Conservation (phyloP, 64 coral and sea anemone genomes). For the Stichodactyla mertensii region DNA sequence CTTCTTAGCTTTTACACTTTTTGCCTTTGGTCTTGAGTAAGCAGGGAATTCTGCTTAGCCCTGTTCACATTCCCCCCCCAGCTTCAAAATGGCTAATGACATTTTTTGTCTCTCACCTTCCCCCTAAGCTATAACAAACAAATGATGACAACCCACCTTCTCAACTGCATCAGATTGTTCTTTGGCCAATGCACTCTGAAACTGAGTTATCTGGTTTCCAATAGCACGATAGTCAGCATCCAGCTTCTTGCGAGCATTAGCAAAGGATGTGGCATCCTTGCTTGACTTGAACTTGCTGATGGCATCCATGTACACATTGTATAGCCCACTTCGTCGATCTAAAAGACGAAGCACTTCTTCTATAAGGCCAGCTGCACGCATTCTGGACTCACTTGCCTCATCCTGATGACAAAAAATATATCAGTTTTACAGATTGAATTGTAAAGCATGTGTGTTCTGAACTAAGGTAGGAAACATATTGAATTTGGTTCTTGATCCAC, state of each 20-base stretch:
- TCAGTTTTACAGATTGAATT: too few species aligned
- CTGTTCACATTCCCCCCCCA: too few species aligned
- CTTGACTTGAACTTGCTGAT: slow-evolving; percentile 87
- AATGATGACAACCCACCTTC: slow-evolving; percentile 45
- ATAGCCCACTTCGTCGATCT: slow-evolving; percentile 83
- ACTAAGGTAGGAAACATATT: too few species aligned
- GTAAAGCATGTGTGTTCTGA: not conserved
- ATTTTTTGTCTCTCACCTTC: too few species aligned
- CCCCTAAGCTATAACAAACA: too few species aligned
- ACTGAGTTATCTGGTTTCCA: slow-evolving; percentile 78
- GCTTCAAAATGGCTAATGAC: too few species aligned
- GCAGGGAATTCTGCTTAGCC: not conserved
- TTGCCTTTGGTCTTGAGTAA: not conserved
- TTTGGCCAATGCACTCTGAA: slow-evolving; percentile 65
- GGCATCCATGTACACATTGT: slow-evolving; percentile 83
- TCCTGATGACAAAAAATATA: slow-evolving; percentile 39
- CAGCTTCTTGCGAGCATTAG: slow-evolving; percentile 91
- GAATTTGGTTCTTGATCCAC: too few species aligned
- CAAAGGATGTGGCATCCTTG: slow-evolving; percentile 76
- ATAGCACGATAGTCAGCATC: slow-evolving; percentile 88
- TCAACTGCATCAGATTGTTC: slow-evolving; percentile 88
- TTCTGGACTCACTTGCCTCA: slow-evolving; percentile 82
- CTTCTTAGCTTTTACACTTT: not conserved
- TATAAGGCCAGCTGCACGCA: slow-evolving; percentile 89
- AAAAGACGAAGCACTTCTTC: slow-evolving; percentile 85